Evolutionary conservation across 2,797 vertebrate genomes (phyloP).

Genomic region (Artibeus jamaicensis): DNA sequence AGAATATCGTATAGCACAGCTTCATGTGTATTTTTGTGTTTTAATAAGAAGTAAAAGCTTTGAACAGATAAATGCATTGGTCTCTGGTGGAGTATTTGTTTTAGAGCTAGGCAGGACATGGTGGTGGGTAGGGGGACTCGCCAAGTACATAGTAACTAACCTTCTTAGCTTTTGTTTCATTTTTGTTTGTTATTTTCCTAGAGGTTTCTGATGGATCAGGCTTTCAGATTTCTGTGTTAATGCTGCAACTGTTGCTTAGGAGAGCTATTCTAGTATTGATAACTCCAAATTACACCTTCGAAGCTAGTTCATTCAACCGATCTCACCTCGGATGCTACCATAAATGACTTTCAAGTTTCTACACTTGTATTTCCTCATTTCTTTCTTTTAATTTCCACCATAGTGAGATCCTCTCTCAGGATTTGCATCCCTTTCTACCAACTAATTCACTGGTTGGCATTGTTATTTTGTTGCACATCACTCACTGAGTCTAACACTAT

Average conservation of each 20-base stretch:
- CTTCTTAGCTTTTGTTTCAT: not conserved
- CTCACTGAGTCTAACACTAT: not conserved
- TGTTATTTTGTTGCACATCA: not conserved
- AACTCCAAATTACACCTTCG: not conserved
- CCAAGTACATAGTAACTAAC: not conserved
- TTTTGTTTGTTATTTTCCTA: not conserved
- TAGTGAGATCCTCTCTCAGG: not conserved
- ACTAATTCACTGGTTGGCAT: not conserved
- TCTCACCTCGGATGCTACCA: not conserved
- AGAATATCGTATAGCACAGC: not conserved
- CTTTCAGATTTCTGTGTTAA: not conserved
- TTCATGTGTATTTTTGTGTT: not conserved
- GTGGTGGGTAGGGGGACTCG: not conserved
- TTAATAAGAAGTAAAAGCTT: conserved; percentile 9
- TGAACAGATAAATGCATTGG: not conserved
- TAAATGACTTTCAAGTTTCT: not conserved
- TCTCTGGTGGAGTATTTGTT: not conserved
- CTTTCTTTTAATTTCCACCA: not conserved
- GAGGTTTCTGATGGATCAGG: not conserved
- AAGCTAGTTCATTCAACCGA: not conserved
- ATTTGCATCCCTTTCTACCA: not conserved
- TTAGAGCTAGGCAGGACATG: not conserved
- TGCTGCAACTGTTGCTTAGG: not conserved
- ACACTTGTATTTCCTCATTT: not conserved
- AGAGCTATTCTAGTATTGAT: not conserved